Evolutionary conservation across 2,113 vertebrate species (phyloP), one percentile per base, ranked within the genome.

Genomic region (Megaceryle torquata): DNA sequence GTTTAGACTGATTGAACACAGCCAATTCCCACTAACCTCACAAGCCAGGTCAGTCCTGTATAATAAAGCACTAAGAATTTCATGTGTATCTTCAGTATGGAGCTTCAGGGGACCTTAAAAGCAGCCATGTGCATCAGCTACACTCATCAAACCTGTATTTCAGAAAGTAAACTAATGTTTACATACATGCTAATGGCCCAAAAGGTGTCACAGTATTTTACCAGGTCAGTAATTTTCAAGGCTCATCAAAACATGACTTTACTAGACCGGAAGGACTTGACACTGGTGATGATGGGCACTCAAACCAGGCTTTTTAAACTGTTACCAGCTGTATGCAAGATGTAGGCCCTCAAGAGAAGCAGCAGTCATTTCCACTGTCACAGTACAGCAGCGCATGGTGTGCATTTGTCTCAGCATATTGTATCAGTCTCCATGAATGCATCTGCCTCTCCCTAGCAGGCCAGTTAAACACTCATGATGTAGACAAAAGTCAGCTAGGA

Each of bases 111-210:
- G 22, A 50, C 57, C 50, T 79, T 77, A 70, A 91, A 87, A 67
- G 39, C 51, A 72, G 46, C 10, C 69, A 61, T 6, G 21, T 13
- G 9, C 39, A 17, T n/a, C 35, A 82, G 24, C 43, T 75, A n/a
- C 31, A n/a, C 57, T 78, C 83, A 74, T 24, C 44, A 70, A 46
- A 7, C 20, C 33, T n/a, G 11, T 29, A 65, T 37, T 43, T 37
- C 39, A 78, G 17, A 28, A 51, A 46, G 22, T 33, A 64, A 71
- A 82, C 19, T 39, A n/a, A 10, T 13, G 26, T 67, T 80, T 60
- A 60, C 53, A 33, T 11, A 25, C 1, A 3, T 0, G 0, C 39
- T 44, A 61, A 50, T 3, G 24, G 61, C 24, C 51, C 11, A 2
- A 60, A 44, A 88, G 9, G 24, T 51, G 28, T 28, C 1, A 0